Percentiles rank a stretch among this genome's conserved stretches.
Evolutionary conservation across 2,113 vertebrate genomes (phyloP).

Genomic region (Toxotes chatareus): DNA sequence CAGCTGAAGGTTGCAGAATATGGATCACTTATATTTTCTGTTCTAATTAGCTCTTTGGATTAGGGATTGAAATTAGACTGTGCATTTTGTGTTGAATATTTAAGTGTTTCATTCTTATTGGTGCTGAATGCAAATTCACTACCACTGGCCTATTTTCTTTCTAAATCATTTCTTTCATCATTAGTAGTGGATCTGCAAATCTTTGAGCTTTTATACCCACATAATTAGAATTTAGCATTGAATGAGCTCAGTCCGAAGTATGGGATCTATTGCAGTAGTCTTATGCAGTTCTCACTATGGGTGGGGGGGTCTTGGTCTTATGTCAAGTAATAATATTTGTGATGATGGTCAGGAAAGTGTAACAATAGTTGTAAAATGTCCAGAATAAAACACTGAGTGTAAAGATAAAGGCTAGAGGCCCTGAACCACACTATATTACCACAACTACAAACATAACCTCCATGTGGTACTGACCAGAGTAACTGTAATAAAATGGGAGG

Average conservation of each 20-base stretch:
- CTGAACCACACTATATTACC: not conserved
- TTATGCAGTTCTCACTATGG: not conserved
- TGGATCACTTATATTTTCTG: conserved; percentile 51
- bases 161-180: conserved; percentile 24
- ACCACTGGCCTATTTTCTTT: conserved; percentile 45
- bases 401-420: not conserved
- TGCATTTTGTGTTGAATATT: conserved; percentile 41
- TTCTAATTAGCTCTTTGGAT: conserved; percentile 66
- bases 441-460: not conserved
- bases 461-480: conserved; percentile 16
- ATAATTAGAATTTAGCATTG: conserved; percentile 1
- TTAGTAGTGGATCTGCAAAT: conserved; percentile 33
- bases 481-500: not conserved
- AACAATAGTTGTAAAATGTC: not conserved
- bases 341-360: not conserved
- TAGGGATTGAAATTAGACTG: conserved; percentile 31
- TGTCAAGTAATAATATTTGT: too few relatives aligned
- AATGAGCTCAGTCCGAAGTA: not conserved
- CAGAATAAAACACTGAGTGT: not conserved
- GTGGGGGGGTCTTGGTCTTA: not conserved
- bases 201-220: not conserved
- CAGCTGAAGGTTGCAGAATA: conserved; percentile 61
- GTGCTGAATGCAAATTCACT: conserved; percentile 47
- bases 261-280: not conserved
- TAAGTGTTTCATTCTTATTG: conserved; percentile 36